Conservation (phyloP, 2,888 invertebrate genomes). For the Holacanthella duospinosa region DNA sequence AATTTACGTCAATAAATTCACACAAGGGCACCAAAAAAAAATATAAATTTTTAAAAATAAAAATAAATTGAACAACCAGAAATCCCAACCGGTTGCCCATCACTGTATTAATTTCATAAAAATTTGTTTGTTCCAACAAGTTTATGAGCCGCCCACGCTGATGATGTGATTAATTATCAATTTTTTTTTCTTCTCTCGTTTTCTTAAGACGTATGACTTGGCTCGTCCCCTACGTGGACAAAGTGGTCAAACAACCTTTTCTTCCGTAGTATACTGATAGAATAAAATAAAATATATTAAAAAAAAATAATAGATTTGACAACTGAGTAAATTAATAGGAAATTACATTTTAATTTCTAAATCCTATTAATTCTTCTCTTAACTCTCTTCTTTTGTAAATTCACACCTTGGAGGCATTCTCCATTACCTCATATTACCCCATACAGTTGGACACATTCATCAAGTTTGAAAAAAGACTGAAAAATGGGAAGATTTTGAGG, state of each 20-base stretch:
- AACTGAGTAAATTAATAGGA: background rate
- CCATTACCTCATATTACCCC: background rate
- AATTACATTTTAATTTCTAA: background rate
- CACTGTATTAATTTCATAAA: too few relatives aligned
- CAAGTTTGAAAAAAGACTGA: background rate
- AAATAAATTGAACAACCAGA: too few relatives aligned
- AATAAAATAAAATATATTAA: conserved; percentile 1
- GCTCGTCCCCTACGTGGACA: conserved; percentile 17
- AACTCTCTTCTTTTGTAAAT: background rate
- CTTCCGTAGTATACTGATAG: background rate
- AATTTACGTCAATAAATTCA: too few relatives aligned
- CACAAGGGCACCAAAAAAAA: too few relatives aligned
- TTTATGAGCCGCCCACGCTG: conserved; percentile 2
- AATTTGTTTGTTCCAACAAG: too few relatives aligned
- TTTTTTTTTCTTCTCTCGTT: background rate
- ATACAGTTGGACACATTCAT: too few relatives aligned
- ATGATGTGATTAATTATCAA: background rate
- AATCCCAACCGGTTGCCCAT: too few relatives aligned
- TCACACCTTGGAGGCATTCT: conserved; percentile 2
- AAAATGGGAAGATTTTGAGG: background rate
- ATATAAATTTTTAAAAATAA: too few relatives aligned
- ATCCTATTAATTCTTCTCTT: background rate
- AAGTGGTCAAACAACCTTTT: conserved; percentile 26
- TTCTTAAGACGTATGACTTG: background rate
- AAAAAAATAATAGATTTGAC: background rate